Percentiles rank a stretch among this genome's conserved stretches.
Evolutionary conservation across 2,888 invertebrate genomes (phyloP).

Genomic region (Micoletzkya japonica): DNA sequence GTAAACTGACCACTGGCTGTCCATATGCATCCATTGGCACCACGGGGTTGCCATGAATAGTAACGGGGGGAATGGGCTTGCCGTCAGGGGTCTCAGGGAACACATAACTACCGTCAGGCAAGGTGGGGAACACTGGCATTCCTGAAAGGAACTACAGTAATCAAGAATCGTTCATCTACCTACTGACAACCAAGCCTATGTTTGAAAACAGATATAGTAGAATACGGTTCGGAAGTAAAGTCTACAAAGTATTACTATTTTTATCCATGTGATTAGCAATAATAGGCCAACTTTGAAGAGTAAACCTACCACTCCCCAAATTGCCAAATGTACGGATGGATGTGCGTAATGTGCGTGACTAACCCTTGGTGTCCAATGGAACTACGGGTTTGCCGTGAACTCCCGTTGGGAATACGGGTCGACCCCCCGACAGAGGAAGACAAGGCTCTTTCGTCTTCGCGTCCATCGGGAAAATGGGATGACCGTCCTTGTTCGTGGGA

Average conservation of each 20-base stretch:
- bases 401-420: constrained; percentile 27
- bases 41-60: constrained; percentile 40
- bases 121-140: constrained; percentile 39
- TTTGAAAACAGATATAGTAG: too few relatives aligned
- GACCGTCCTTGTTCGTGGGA: constrained; percentile 27
- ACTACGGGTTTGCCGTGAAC: constrained; percentile 27
- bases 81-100: constrained; percentile 39
- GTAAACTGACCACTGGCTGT: constrained; percentile 19
- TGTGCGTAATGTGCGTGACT: neutral
- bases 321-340: too few relatives aligned
- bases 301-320: too few relatives aligned
- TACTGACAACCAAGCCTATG: too few relatives aligned
- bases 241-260: too few relatives aligned
- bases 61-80: constrained; percentile 39
- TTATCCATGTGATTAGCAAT: too few relatives aligned
- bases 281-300: too few relatives aligned
- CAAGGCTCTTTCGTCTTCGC: constrained; percentile 17
- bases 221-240: too few relatives aligned
- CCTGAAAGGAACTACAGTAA: constrained; percentile 22
- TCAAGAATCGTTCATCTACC: too few relatives aligned
- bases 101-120: constrained; percentile 33
- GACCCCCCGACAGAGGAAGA: constrained; percentile 16
- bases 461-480: constrained; percentile 27
- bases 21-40: constrained; percentile 35
- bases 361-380: constrained; percentile 23